Evolutionary conservation across 2,888 invertebrate genomes (phyloP).

Genomic region (Chymomyza caudatula): DNA sequence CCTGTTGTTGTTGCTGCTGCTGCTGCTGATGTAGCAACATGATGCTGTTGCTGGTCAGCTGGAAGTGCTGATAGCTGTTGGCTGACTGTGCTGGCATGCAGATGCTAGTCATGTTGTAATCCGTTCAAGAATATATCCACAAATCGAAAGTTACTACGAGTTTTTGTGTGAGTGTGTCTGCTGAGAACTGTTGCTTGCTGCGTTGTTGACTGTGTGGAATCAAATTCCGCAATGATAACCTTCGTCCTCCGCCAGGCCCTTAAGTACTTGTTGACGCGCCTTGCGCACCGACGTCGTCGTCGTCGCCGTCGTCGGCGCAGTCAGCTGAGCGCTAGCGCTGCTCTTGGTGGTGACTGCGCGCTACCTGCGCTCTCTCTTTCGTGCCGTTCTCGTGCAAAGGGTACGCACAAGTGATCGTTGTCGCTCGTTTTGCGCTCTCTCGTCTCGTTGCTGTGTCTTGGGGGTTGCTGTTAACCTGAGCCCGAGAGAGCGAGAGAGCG

Average conservation of each 20-base stretch:
- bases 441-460: constrained; percentile 17
- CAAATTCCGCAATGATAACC: constrained; percentile 80
- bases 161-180: background rate
- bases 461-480: constrained; percentile 37
- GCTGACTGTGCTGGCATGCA: constrained; percentile 58
- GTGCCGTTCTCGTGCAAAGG: background rate
- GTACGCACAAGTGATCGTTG: constrained; percentile 20
- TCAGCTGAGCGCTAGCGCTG: constrained; percentile 15
- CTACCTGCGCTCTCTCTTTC: constrained; percentile 37
- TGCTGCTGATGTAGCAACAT: constrained; percentile 62
- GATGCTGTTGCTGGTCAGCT: constrained; percentile 64
- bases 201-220: constrained; percentile 77
- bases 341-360: constrained; percentile 19
- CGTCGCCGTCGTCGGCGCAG: constrained; percentile 18
- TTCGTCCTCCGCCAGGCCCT: constrained; percentile 77
- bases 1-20: constrained; percentile 51
- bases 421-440: background rate
- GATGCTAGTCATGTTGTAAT: constrained; percentile 66
- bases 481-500: background rate
- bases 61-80: constrained; percentile 67
- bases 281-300: constrained; percentile 21
- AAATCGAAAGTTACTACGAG: background rate
- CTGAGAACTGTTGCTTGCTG: constrained; percentile 15
- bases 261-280: constrained; percentile 76
- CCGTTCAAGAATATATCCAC: constrained; percentile 24